Evolutionary conservation across 1,140 invertebrate genomes (phyloP).

Genomic region (Drosophila tropicalis): DNA sequence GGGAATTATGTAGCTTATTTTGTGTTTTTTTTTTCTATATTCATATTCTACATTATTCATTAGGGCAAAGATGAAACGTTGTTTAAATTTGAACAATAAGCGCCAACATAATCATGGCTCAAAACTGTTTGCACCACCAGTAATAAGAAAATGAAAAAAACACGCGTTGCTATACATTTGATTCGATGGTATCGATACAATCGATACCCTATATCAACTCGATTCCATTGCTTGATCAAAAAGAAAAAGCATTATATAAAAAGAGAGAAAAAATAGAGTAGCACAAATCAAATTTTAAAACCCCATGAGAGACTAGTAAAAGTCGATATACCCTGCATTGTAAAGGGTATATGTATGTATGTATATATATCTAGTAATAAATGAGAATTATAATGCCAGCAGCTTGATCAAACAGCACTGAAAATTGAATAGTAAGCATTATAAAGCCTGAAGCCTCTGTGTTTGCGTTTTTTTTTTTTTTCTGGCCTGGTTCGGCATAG

Average conservation of each 20-base stretch:
- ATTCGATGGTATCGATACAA: neutral
- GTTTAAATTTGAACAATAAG: conserved; percentile 19
- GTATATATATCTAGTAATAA: conserved; percentile 6
- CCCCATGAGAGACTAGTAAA: neutral
- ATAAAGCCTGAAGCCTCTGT: neutral
- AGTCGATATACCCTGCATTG: neutral
- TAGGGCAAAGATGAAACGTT: conserved; percentile 14
- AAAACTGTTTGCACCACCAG: conserved; percentile 8
- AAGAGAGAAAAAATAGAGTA: too few species aligned
- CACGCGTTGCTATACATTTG: too few species aligned
- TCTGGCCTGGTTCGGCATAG: neutral
- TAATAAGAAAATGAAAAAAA: neutral
- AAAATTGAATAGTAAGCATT: conserved; percentile 16
- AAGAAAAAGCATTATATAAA: too few species aligned
- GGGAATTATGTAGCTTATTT: neutral
- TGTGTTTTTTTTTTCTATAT: neutral
- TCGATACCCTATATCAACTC: neutral
- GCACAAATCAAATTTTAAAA: too few species aligned
- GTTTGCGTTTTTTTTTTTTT: neutral
- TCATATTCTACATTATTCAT: conserved; percentile 7
- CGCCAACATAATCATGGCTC: conserved; percentile 15
- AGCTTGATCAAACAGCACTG: conserved; percentile 17
- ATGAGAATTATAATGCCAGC: conserved; percentile 15
- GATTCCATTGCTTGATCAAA: too few species aligned
- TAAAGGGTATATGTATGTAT: too few species aligned